Evolutionary conservation across 1,140 invertebrate species (phyloP).

Genomic region (Subanguina moxae): DNA sequence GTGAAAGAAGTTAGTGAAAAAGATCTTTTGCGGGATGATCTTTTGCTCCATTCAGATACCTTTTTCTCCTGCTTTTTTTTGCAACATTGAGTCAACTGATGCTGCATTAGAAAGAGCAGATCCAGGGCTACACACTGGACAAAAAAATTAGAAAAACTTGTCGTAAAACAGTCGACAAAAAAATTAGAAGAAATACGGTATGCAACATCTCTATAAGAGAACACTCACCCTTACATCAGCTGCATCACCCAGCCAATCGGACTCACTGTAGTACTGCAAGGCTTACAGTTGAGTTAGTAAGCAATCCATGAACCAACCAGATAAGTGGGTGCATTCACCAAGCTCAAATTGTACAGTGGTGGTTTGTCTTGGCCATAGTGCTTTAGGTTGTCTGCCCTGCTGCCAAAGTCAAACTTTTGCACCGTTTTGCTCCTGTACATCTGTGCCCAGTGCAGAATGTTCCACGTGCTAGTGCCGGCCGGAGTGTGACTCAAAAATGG

Average conservation of each 20-base stretch:
- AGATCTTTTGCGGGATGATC: no score
- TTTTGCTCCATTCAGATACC: no score
- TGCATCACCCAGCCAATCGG: slow-evolving; percentile 51
- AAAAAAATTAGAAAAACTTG: no score
- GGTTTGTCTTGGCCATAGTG: slow-evolving; percentile 45
- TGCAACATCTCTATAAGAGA: slow-evolving; percentile 5
- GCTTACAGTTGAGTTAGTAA: no score
- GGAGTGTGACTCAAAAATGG: slow-evolving; percentile 39
- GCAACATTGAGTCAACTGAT: no score
- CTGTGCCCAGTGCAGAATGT: slow-evolving; percentile 44
- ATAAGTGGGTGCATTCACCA: slow-evolving; percentile 39
- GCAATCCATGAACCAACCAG: slow-evolving; percentile 7
- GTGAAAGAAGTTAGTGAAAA: no score
- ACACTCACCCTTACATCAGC: slow-evolving; percentile 36
- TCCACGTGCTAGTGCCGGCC: slow-evolving; percentile 43
- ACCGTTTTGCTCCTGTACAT: slow-evolving; percentile 25
- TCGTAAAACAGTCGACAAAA: no score
- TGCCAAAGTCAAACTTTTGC: slow-evolving; percentile 46
- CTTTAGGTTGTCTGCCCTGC: slow-evolving; percentile 17
- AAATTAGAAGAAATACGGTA: slow-evolving; percentile 1
- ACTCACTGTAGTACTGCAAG: slow-evolving; percentile 44
- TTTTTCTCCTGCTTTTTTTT: no score
- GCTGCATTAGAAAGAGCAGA: no score
- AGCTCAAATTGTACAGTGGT: slow-evolving; percentile 49
- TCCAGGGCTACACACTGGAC: no score